Conservation (phyloP, 37 sponge, comb jelly and placozoan genomes). For the Diacarnus erythraeanus region DNA sequence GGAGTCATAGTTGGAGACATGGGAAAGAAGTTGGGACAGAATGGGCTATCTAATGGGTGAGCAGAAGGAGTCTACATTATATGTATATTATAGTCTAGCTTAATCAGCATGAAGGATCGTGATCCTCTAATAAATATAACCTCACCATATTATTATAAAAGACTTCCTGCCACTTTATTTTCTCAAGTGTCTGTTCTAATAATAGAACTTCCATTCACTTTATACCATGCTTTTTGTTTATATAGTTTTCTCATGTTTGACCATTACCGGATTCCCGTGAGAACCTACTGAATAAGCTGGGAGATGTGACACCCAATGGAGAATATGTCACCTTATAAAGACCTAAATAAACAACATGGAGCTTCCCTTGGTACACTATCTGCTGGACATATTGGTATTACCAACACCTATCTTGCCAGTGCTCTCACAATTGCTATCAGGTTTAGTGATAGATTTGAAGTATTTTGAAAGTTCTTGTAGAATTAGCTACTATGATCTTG, state of each 20-base stretch:
- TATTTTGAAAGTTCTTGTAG: too few species aligned
- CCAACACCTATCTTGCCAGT: constrained; percentile 1
- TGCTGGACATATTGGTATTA: constrained; percentile 73
- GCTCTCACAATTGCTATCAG: constrained; percentile 67
- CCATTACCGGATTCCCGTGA: constrained; percentile 78
- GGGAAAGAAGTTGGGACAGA: constrained; percentile 90
- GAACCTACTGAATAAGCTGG: constrained; percentile 81
- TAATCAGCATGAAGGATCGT: too few species aligned
- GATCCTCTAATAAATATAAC: too few species aligned
- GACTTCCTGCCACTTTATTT: too few species aligned
- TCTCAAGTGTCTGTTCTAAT: too few species aligned
- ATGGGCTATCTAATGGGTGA: constrained; percentile 92
- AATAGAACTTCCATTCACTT: too few species aligned
- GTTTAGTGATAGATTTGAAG: too few species aligned
- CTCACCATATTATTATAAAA: too few species aligned
- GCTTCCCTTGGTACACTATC: constrained; percentile 71
- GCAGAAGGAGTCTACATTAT: too few species aligned
- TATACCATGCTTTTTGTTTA: too few species aligned
- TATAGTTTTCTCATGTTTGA: constrained; percentile 73
- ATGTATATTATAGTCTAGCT: too few species aligned
- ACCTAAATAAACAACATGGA: constrained; percentile 57
- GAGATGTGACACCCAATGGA: constrained; percentile 77
- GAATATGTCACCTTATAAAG: constrained; percentile 66
- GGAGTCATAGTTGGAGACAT: constrained; percentile 94
- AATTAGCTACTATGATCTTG: too few species aligned